Evolutionary conservation across 2,888 invertebrate genomes (phyloP), one percentile per base, ranked within the genome.

Genomic region (Leptopilina drosophilae): DNA sequence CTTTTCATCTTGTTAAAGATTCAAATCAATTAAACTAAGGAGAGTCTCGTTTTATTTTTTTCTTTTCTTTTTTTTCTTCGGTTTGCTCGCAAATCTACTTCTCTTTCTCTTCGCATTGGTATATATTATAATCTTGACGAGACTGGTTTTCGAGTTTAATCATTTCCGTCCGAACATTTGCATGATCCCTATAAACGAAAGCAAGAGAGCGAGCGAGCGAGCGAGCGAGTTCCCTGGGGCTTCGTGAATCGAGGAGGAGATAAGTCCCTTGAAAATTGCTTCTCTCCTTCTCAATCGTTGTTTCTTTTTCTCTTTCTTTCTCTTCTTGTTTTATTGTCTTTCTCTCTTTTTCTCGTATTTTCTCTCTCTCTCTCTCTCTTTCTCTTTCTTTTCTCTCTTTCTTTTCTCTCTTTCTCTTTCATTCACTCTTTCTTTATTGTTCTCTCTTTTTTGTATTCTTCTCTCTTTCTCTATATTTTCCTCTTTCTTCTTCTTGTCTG

Each of bases 131-230:
- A 33, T 33, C 33, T 33, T 33, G 33, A 33, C 73, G 33, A 73
- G n/a, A 9, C 56, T 26, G 73, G n/a, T 56, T 46, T 46, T 73
- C n/a, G 33, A 73, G 73, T 73, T 73, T 73, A 73, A 56, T 73
- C 73, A 73, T 73, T 73, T 73, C 56, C 73, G n/a, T 73, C 73
- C 73, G 73, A 33, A 53, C 56, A 73, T 73, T 56, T 73, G 73
- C 73, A 73, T 73, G 73, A 73, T 73, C 56, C 64, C 49, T 56
- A 46, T 46, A 46, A 9, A 11, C 9, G 1, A 9, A 46, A 46
- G 8, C 46, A 5, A 46, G 46, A 73, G 53, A 20, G 53, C 15
- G 14, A 42, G 14, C 33, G 53, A 73, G 14, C 33, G 53, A 73
- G 53, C 15, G 14, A 42, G 14, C 33, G 53, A 73, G 9, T 53